These are phyloP conservation scores for Mormoops blainvillei DNA, from an alignment of 2,113 vertebrate genomes.

Conservation along the genomic window DNA sequence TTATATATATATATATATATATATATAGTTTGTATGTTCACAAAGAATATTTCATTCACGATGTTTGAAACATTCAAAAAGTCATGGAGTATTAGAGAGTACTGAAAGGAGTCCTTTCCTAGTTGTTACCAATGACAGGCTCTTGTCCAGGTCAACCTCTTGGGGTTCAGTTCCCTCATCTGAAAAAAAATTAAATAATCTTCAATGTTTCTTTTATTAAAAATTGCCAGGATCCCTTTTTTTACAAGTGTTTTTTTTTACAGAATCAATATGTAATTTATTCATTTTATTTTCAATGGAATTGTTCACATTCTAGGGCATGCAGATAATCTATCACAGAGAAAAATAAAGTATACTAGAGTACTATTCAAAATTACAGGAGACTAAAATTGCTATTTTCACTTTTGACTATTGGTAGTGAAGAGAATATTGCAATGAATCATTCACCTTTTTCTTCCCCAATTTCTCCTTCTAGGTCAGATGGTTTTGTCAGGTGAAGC, in stretches of 20 bases:
- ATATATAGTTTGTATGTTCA: background rate
- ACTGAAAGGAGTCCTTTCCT: background rate
- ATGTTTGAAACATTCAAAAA: background rate
- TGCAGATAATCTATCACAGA: background rate
- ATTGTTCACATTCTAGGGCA: background rate
- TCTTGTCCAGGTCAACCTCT: background rate
- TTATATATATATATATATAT: background rate
- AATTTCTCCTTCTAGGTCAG: background rate
- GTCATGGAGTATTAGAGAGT: background rate
- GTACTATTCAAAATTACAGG: background rate
- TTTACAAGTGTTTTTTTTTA: background rate
- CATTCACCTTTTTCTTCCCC: accelerated
- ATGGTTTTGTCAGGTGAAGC: background rate
- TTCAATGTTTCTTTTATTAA: background rate
- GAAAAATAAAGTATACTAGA: background rate
- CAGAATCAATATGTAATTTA: background rate
- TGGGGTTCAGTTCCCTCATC: background rate
- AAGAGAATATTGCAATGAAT: background rate
- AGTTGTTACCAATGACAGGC: background rate
- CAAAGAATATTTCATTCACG: background rate
- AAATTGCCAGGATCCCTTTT: background rate
- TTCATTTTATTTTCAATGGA: background rate
- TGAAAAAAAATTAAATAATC: background rate
- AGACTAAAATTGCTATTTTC: background rate
- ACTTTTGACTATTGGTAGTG: background rate